Percentiles rank a stretch among this genome's conserved stretches.
Conservation (phyloP, 1,140 invertebrate species). For the Drosophila mauritiana region DNA sequence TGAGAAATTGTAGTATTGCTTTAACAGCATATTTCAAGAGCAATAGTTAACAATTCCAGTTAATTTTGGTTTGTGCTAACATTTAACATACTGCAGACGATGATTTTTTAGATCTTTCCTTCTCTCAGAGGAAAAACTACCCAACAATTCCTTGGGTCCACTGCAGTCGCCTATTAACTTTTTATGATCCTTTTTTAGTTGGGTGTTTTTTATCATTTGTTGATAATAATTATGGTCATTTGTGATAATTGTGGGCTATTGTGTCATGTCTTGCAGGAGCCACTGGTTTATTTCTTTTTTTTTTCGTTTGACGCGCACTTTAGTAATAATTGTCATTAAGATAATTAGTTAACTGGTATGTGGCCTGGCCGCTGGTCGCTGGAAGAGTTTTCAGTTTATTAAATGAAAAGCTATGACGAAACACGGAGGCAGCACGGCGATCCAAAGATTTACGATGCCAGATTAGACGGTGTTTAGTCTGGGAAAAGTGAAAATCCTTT, state of each 20-base stretch:
- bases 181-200: constrained; percentile 71
- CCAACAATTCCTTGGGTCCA: constrained; percentile 18
- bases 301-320: constrained; percentile 50
- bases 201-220: constrained; percentile 59
- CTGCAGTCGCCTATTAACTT: constrained; percentile 11
- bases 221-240: constrained; percentile 83
- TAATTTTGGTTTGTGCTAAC: constrained; percentile 49
- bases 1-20: no score
- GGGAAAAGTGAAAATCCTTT: constrained; percentile 66
- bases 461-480: constrained; percentile 57
- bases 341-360: constrained; percentile 73
- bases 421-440: constrained; percentile 30
- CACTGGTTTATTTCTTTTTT: constrained; percentile 40
- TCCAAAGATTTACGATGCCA: constrained; percentile 52
- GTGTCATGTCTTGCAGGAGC: constrained; percentile 54
- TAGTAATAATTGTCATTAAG: constrained; percentile 79
- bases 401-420: constrained; percentile 79
- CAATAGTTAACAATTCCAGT: constrained; percentile 7
- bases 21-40: neutral
- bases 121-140: constrained; percentile 13
- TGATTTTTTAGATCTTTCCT: constrained; percentile 9
- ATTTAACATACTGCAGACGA: constrained; percentile 38
- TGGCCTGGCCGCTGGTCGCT: constrained; percentile 51
- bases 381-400: constrained; percentile 67
- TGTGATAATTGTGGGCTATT: constrained; percentile 78